These are phyloP conservation scores for Drosophila meridionalis DNA, from an alignment of 2,888 invertebrate species.

Conservation along the genomic window DNA sequence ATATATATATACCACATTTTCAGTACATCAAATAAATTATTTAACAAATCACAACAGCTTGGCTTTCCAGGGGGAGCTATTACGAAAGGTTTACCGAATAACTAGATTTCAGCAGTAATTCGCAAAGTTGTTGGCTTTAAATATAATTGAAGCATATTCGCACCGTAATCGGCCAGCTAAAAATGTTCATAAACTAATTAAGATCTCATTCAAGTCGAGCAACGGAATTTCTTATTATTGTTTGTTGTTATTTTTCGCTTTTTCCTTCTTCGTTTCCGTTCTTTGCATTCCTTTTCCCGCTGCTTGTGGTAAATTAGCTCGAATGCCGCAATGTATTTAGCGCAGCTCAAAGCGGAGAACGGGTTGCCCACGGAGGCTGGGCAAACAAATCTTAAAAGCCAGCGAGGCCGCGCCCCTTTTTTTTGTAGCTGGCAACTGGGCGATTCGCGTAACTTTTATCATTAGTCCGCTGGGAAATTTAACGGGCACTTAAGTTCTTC, in stretches of 20 bases:
- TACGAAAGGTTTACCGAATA: background rate
- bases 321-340: constrained; percentile 78
- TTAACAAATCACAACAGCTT: background rate
- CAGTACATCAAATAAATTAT: background rate
- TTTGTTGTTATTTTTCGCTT: constrained; percentile 15
- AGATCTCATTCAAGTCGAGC: constrained; percentile 47
- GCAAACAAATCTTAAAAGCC: constrained; percentile 34
- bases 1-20: background rate
- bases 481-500: constrained; percentile 82
- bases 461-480: constrained; percentile 84
- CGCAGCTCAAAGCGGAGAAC: constrained; percentile 49
- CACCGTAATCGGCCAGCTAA: constrained; percentile 60
- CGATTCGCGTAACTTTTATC: constrained; percentile 79
- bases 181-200: constrained; percentile 76
- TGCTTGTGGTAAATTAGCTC: constrained; percentile 76
- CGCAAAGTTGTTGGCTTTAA: constrained; percentile 18
- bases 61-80: background rate
- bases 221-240: constrained; percentile 40
- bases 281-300: constrained; percentile 29
- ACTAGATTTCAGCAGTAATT: background rate
- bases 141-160: constrained; percentile 50
- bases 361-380: constrained; percentile 55
- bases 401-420: constrained; percentile 11
- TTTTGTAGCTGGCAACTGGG: constrained; percentile 25
- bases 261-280: background rate